A percentile compares a stretch with the other conserved stretches of the same genome.
These are phyloP conservation scores for Limosa lapponica DNA, from an alignment of 2,797 vertebrate genomes.

Conservation along the genomic window DNA sequence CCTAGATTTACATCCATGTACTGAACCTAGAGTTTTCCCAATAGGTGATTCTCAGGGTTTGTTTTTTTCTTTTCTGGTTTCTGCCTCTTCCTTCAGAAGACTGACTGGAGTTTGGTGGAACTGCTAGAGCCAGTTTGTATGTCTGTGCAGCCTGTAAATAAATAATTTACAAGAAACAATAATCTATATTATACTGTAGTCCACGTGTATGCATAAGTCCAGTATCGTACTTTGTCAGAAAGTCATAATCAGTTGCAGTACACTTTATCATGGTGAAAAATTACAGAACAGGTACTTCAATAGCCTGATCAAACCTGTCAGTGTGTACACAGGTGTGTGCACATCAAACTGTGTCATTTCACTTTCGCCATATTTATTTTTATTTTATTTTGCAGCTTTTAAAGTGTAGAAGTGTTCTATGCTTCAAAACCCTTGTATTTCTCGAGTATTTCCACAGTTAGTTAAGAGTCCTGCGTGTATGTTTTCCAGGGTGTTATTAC, in stretches of 20 bases:
- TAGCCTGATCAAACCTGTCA: accelerated
- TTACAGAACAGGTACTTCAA: background rate
- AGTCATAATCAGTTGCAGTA: background rate
- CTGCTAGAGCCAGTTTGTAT: background rate
- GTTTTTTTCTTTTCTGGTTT: background rate
- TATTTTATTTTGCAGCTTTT: background rate
- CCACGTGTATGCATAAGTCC: background rate
- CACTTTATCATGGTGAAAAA: background rate
- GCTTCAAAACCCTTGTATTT: background rate
- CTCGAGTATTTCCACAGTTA: background rate
- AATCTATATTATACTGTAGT: background rate
- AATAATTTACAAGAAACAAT: background rate
- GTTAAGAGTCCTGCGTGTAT: background rate
- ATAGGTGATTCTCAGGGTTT: background rate
- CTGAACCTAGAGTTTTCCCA: background rate
- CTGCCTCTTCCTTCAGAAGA: background rate
- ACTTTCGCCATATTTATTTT: background rate
- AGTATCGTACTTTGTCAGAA: background rate
- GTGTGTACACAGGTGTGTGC: background rate
- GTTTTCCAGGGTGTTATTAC: background rate
- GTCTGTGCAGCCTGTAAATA: background rate
- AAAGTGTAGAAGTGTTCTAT: background rate
- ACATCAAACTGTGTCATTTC: background rate
- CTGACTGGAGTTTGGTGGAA: background rate
- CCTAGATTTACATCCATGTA: background rate